These are phyloP conservation scores for Ophonus ardosiacus DNA, from an alignment of 2,888 invertebrate species.

Conservation along the genomic window DNA sequence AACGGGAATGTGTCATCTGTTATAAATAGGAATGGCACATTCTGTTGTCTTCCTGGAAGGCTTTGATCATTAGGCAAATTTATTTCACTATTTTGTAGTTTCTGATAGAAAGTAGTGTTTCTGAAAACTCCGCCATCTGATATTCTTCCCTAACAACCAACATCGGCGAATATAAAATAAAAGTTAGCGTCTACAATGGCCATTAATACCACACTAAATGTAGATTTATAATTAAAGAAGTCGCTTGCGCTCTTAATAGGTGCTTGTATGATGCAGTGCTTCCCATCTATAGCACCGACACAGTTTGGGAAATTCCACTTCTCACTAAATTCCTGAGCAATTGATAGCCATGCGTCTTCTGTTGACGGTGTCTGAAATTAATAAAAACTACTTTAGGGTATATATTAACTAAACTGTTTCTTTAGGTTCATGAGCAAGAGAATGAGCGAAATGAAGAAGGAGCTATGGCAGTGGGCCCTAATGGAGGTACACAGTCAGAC, in stretches of 20 bases:
- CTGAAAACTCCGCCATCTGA: slow-evolving; percentile 48
- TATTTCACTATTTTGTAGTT: slow-evolving; percentile 66
- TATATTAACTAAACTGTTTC: no score
- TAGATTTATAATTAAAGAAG: slow-evolving; percentile 38
- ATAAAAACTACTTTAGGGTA: slow-evolving; percentile 62
- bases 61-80: slow-evolving; percentile 57
- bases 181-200: not conserved
- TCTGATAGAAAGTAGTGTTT: slow-evolving; percentile 40
- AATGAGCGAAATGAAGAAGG: no score
- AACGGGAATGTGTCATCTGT: slow-evolving; percentile 67
- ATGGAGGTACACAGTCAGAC: no score
- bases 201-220: slow-evolving; percentile 22
- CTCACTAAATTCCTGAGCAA: slow-evolving; percentile 66
- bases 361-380: slow-evolving; percentile 62
- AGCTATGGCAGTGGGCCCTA: no score
- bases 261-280: slow-evolving; percentile 66
- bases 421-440: no score
- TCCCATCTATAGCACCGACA: slow-evolving; percentile 65
- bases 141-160: slow-evolving; percentile 49
- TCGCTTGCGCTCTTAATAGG: slow-evolving; percentile 66
- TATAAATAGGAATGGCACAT: slow-evolving; percentile 68
- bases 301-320: slow-evolving; percentile 66
- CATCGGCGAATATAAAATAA: slow-evolving; percentile 37
- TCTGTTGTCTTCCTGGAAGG: no score
- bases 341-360: slow-evolving; percentile 63